Evolutionary conservation across 92 coral and sea anemone genomes (phyloP).

Genomic region (Epizoanthus rinbou): DNA sequence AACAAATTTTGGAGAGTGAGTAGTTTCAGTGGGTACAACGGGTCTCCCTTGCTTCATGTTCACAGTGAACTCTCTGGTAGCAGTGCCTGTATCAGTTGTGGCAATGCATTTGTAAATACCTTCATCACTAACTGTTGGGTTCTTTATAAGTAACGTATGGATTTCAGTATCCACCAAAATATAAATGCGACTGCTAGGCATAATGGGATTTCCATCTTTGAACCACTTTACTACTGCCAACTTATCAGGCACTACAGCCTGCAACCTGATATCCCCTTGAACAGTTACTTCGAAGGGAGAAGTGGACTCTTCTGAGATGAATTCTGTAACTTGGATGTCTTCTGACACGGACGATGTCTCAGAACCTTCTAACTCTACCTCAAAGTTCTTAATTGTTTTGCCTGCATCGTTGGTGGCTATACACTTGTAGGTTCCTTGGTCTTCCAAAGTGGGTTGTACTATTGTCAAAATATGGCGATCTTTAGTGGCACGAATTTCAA

Average conservation of each 20-base stretch:
- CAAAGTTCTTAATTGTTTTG: slow-evolving; percentile 64
- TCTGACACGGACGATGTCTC: slow-evolving; percentile 36
- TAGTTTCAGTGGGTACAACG: slow-evolving; percentile 33
- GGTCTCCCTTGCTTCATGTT: slow-evolving; percentile 45
- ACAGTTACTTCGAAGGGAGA: slow-evolving; percentile 73
- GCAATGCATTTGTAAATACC: slow-evolving; percentile 60
- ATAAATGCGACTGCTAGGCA: slow-evolving; percentile 45
- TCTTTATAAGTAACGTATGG: slow-evolving; percentile 50
- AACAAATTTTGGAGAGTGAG: slow-evolving; percentile 59
- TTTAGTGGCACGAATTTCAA: slow-evolving; percentile 46
- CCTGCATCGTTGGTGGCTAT: slow-evolving; percentile 76
- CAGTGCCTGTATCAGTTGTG: slow-evolving; percentile 31
- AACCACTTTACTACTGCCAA: slow-evolving; percentile 57
- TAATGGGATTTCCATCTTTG: slow-evolving; percentile 53
- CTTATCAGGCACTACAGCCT: slow-evolving; percentile 33
- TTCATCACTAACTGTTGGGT: slow-evolving; percentile 53
- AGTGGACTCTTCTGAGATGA: slow-evolving; percentile 37
- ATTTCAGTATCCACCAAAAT: slow-evolving; percentile 54
- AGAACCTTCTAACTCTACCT: slow-evolving; percentile 75
- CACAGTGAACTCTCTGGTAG: slow-evolving; percentile 44
- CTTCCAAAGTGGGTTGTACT: slow-evolving; percentile 52
- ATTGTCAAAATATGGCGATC: slow-evolving; percentile 62
- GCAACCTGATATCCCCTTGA: slow-evolving; percentile 70
- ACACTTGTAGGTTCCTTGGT: slow-evolving; percentile 74
- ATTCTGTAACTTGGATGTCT: slow-evolving; percentile 49